Percentiles rank a stretch among this genome's conserved stretches.
Evolutionary conservation across 2,888 invertebrate species (phyloP).

Genomic region (Pollenia amentaria): DNA sequence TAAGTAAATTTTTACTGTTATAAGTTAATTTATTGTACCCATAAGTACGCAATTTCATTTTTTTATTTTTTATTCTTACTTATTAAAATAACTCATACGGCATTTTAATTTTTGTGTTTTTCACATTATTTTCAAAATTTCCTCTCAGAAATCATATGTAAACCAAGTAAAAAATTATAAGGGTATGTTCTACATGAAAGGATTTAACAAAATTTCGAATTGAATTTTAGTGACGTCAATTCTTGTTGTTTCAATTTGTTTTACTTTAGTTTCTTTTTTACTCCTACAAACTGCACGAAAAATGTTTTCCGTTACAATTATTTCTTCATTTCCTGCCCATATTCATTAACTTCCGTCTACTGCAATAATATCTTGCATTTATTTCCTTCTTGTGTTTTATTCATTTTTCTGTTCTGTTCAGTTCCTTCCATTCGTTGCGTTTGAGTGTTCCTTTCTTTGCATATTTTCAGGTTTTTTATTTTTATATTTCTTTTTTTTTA

Average conservation of each 20-base stretch:
- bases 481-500: background rate
- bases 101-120: background rate
- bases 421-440: slow-evolving; percentile 25
- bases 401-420: slow-evolving; percentile 32
- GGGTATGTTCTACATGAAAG: background rate
- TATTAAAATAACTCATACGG: too few species aligned
- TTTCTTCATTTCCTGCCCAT: slow-evolving; percentile 73
- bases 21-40: too few species aligned
- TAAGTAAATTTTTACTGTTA: too few species aligned
- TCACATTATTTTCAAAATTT: background rate
- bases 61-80: too few species aligned
- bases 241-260: slow-evolving; percentile 9
- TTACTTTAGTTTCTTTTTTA: background rate
- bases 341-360: slow-evolving; percentile 72
- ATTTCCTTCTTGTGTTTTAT: slow-evolving; percentile 48
- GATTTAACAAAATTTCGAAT: slow-evolving; percentile 57
- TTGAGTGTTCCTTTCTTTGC: slow-evolving; percentile 11
- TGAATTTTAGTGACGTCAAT: slow-evolving; percentile 62
- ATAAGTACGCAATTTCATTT: too few species aligned
- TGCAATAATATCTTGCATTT: slow-evolving; percentile 68
- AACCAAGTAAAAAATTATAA: background rate
- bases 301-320: slow-evolving; percentile 73
- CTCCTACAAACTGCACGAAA: slow-evolving; percentile 48
- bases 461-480: slow-evolving; percentile 47
- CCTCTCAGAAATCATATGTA: background rate